Evolutionary conservation across 2,888 invertebrate species (phyloP).

Genomic region (Theodoxus fluviatilis): DNA sequence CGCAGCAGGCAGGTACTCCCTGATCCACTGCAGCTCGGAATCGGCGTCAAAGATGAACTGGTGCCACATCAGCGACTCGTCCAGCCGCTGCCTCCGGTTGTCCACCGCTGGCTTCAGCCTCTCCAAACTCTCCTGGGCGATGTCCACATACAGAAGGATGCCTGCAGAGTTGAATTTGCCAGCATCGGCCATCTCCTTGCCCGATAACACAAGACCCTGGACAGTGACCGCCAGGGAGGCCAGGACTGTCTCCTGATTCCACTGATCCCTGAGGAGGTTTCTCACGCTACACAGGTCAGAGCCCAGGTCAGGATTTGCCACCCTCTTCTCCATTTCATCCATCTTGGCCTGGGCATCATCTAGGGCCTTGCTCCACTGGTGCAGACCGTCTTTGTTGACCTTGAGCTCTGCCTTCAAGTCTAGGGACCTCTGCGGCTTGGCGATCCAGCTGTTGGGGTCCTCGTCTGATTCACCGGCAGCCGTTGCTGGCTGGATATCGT

Average conservation of each 20-base stretch:
- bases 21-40: constrained; percentile 93
- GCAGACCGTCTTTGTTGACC: constrained; percentile 65
- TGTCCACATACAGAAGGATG: constrained; percentile 80
- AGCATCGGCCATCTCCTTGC: constrained; percentile 88
- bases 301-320: constrained; percentile 81
- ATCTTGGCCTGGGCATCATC: constrained; percentile 70
- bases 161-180: constrained; percentile 93
- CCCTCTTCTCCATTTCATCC: constrained; percentile 81
- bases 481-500: too few species aligned
- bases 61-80: constrained; percentile 88
- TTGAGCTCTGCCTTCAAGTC: constrained; percentile 68
- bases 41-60: constrained; percentile 93
- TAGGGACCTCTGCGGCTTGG: constrained; percentile 67
- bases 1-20: constrained; percentile 85
- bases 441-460: constrained; percentile 78
- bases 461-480: constrained; percentile 92
- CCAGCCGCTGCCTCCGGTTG: constrained; percentile 78
- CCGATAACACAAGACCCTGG: constrained; percentile 76
- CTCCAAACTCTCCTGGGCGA: constrained; percentile 76
- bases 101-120: constrained; percentile 78
- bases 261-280: constrained; percentile 87
- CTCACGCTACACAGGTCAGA: constrained; percentile 90
- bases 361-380: constrained; percentile 62
- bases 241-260: constrained; percentile 85
- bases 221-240: constrained; percentile 83